Evolutionary conservation across 2,113 vertebrate genomes (phyloP).

Genomic region (Thunnus maccoyii): DNA sequence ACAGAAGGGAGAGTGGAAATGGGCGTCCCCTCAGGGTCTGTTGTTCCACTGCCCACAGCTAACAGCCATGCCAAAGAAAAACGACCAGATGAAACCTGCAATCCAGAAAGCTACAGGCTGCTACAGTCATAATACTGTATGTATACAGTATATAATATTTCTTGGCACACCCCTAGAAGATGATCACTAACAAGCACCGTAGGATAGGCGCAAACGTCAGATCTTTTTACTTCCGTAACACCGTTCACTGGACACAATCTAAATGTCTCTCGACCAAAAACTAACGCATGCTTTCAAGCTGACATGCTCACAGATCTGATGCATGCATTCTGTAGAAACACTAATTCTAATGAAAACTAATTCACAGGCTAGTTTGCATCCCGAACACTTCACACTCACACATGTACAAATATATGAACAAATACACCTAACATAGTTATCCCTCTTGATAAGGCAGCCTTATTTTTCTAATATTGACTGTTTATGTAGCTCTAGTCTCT

Average conservation of each 20-base stretch:
- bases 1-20: slow-evolving; percentile 73
- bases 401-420: not conserved
- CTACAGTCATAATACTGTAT: slow-evolving; percentile 1
- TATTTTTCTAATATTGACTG: slow-evolving; percentile 10
- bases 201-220: slow-evolving; percentile 19
- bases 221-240: slow-evolving; percentile 18
- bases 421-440: not conserved
- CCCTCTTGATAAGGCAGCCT: not conserved
- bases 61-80: slow-evolving; percentile 60
- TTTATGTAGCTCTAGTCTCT: slow-evolving; percentile 27
- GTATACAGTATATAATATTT: slow-evolving; percentile 36
- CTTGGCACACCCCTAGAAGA: slow-evolving; percentile 49
- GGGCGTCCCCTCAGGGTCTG: slow-evolving; percentile 72
- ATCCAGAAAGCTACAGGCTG: slow-evolving; percentile 32
- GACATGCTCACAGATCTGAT: not conserved
- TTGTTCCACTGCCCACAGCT: slow-evolving; percentile 72
- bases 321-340: not conserved
- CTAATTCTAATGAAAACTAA: not conserved
- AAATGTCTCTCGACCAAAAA: not conserved
- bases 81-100: slow-evolving; percentile 57
- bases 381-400: not conserved
- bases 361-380: not conserved
- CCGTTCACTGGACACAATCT: not conserved
- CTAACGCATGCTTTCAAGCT: not conserved
- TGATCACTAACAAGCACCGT: slow-evolving; percentile 19